Evolutionary conservation across 2,797 vertebrate species (phyloP), one percentile per base, ranked within the genome.

Genomic region (Sardinella longiceps): DNA sequence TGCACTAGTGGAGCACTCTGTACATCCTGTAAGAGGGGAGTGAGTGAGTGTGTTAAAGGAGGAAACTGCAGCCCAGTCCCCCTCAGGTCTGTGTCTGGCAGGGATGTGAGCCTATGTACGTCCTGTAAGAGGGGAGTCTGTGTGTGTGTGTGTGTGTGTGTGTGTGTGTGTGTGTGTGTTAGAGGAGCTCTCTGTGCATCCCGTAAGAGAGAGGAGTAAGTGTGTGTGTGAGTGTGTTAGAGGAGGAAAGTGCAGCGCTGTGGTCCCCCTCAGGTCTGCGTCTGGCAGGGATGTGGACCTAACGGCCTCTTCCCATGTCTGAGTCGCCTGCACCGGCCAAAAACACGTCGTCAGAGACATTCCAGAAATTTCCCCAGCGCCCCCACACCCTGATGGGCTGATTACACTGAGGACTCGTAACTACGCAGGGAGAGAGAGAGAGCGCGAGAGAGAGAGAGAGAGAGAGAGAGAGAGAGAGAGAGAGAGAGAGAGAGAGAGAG

Each of bases 341-440:
- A 74, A 74, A 37, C 66, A 37, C 66, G 15, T 5, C 66, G 66
- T 74, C 66, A 39, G 33, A 74, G 33, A 74, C 66, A 74, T 74
- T 74, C 66, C 66, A 37, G 14, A 74, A 15, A 74, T 74, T 37
- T 74, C 66, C 30, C 66, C 66, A 74, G 66, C 85, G 70, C 63
- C 56, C 66, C 85, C 87, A 85, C 86, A 83, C 85, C 85, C 86
- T 86, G 86, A 87, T 87, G 56, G 81, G 81, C 63, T 82, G 86
- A 89, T 84, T 81, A 4, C 25, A 60, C 51, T 80, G 0, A 23
- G 66, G 66, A 74, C 66, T 20, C 33, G 2, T 18, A 39, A 74
- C 66, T 74, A 39, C 66, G 20, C 11, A 30, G 15, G 11, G 18
- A 18, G 46, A 81, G 80, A 33, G 80, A 81, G 14, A 48, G 80